Percentiles rank a stretch among this genome's conserved stretches.
Conservation (phyloP, 2,797 vertebrate genomes). For the Chiropotes sagulatus region DNA sequence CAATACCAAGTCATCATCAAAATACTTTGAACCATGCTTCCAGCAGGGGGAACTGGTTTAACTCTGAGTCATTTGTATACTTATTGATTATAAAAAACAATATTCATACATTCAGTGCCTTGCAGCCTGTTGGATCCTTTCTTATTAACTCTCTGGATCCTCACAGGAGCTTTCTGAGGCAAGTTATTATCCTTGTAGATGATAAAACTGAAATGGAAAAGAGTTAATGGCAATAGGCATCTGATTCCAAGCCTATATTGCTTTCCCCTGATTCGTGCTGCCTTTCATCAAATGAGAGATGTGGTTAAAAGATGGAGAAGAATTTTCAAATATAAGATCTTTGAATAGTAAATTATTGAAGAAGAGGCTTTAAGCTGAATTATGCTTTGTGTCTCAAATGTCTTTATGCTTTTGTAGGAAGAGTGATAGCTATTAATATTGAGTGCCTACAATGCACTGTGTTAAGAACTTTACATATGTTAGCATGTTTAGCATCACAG, state of each 20-base stretch:
- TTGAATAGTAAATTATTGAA: constrained; percentile 19
- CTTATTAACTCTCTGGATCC: constrained; percentile 4
- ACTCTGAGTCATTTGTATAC: background rate
- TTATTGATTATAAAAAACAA: constrained; percentile 11
- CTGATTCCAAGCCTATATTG: background rate
- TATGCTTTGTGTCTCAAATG: background rate
- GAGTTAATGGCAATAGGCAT: background rate
- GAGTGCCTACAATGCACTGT: background rate
- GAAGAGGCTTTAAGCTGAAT: background rate
- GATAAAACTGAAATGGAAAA: constrained; percentile 36
- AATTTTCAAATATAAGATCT: constrained; percentile 3
- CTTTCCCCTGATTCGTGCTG: background rate
- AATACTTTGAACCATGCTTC: constrained; percentile 9
- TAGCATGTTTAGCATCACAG: background rate
- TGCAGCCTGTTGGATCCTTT: background rate
- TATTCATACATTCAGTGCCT: background rate
- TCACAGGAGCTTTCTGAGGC: background rate
- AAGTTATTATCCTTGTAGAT: background rate
- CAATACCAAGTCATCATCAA: background rate
- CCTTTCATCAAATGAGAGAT: background rate
- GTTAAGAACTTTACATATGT: background rate
- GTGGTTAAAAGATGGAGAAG: background rate
- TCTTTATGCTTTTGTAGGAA: constrained; percentile 9
- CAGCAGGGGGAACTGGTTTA: background rate
- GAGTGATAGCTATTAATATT: background rate